phyloP scores from a whole-genome alignment of 2,113 vertebrate genomes.

The Podiceps cristatus region DNA sequence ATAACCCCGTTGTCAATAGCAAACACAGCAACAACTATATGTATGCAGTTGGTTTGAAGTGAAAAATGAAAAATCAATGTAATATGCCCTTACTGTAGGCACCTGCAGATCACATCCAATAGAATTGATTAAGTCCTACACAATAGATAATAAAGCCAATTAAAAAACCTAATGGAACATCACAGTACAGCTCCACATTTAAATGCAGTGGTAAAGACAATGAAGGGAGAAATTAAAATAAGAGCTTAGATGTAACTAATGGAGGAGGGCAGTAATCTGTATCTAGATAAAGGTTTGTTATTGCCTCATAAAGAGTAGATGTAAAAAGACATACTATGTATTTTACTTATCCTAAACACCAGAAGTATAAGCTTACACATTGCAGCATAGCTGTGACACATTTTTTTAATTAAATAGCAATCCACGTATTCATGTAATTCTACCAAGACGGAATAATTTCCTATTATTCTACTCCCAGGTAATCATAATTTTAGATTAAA shows the following conservation, averaged over 20 bases:
- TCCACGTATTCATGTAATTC: background rate
- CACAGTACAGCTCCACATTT: background rate
- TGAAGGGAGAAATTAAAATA: background rate
- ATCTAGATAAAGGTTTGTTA: background rate
- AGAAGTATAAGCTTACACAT: background rate
- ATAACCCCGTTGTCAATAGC: slow-evolving; percentile 7
- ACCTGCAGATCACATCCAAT: slow-evolving; percentile 30
- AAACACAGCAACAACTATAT: background rate
- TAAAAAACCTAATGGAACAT: slow-evolving; percentile 1
- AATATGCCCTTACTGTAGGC: slow-evolving; percentile 23
- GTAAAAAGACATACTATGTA: background rate
- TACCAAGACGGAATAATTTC: background rate
- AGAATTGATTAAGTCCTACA: slow-evolving; percentile 19
- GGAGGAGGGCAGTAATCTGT: background rate
- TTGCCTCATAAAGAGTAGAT: background rate
- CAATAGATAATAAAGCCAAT: slow-evolving; percentile 46
- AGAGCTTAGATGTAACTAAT: background rate
- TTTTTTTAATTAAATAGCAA: slow-evolving; percentile 8
- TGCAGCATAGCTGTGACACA: background rate
- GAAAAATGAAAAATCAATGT: slow-evolving; percentile 67
- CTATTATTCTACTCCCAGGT: background rate
- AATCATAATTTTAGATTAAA: background rate
- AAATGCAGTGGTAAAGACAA: background rate
- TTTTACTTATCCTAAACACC: background rate
- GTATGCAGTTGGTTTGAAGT: background rate